Base-by-base conservation (phyloP, 1,140 invertebrate species). In the Metaphire vulgaris region DNA sequence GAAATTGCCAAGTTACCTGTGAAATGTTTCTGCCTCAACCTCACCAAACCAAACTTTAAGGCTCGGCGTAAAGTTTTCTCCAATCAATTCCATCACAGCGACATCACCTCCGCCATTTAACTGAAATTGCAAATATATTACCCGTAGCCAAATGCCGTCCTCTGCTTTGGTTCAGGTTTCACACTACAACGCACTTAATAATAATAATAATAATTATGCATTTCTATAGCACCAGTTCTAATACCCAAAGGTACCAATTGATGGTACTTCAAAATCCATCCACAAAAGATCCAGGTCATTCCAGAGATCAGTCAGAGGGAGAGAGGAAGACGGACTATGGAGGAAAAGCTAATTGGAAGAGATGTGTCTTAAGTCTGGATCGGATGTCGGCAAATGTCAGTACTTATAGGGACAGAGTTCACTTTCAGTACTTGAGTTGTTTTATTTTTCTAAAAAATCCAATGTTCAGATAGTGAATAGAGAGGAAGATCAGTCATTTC, bases 31-130 rank as follows among this genome's bases (percentile, higher is more conserved):
- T 0, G 96, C 94, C 83, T 97, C 95, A 1, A 98, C 96, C 81
- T 98, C 96, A 0, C 96, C 97, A 86, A 99, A 99, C 97, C 97
- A 99, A 15, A 99, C 96, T 81, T 86, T 95, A 33, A 99, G 86
- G 74, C 92, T 94, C 0, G 96, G 95, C 16, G 93, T 96, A 86
- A 99, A 98, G 86, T 97, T 97, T 85, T 98, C 96, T 0, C 97
- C 97, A 21, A 93, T 95, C 15, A 99, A 87, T 84, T 99, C 97
- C 73, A 99, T 84, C 95, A 98, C 98, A 0, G 96, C 96, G 1
- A 98, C 95, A 86, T 98, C 96, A 0, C 96, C 96, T 29, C 96
- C 96, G 0, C 97, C 97, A 88, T 99, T 98, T 26, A 99, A 87
- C 89, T 90, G 78, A 69, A 84, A 82, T 70, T 76, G 70, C 26